Evolutionary conservation across 2,797 vertebrate genomes (phyloP).

Genomic region (Atherinosoma microstoma): DNA sequence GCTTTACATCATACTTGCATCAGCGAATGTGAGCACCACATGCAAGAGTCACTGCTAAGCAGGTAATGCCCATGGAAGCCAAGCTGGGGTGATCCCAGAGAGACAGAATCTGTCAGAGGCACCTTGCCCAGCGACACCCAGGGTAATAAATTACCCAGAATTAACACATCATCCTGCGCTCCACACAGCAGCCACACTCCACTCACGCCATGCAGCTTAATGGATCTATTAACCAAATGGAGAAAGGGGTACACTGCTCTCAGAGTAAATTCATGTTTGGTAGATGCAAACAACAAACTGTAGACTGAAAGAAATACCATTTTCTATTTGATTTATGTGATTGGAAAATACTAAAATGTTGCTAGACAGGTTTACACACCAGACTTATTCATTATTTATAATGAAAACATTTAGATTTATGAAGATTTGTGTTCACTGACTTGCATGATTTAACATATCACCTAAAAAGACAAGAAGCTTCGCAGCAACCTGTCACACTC

Average conservation of each 20-base stretch:
- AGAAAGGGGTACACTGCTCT: constrained; percentile 67
- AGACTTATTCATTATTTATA: not conserved
- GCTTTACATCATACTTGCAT: constrained; percentile 82
- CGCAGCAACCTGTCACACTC: constrained; percentile 41
- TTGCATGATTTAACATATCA: constrained; percentile 1
- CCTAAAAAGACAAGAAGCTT: constrained; percentile 39
- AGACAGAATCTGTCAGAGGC: constrained; percentile 77
- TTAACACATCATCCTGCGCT: constrained; percentile 80
- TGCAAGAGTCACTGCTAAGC: constrained; percentile 63
- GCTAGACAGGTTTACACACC: not conserved
- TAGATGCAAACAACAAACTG: constrained; percentile 15
- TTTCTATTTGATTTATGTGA: constrained; percentile 14
- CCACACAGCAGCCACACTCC: constrained; percentile 62
- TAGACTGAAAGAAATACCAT: constrained; percentile 5
- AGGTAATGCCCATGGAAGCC: constrained; percentile 65
- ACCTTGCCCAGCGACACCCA: constrained; percentile 68
- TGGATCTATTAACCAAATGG: constrained; percentile 85
- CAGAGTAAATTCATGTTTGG: constrained; percentile 47
- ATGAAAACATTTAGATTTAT: not conserved
- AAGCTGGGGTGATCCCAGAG: constrained; percentile 68
- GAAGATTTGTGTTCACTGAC: not conserved
- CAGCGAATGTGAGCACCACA: constrained; percentile 67
- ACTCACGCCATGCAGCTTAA: constrained; percentile 77
- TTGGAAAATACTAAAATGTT: constrained; percentile 8
- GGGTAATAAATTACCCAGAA: constrained; percentile 83